Conservation (phyloP, 2,888 invertebrate genomes). For the Drosophila colorata region DNA sequence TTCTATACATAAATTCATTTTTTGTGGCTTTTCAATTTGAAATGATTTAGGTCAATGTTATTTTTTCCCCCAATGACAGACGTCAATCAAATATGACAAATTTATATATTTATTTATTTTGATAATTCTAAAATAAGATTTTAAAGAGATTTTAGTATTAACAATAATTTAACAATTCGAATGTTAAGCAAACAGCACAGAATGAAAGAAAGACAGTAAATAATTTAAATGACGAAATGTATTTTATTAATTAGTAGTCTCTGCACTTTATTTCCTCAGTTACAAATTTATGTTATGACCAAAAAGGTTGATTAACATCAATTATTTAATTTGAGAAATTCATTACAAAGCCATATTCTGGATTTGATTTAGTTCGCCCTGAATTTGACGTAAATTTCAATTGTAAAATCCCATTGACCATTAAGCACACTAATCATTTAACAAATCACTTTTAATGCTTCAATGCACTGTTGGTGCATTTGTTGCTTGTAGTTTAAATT, state of each 20-base stretch:
- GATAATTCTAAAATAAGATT: neutral
- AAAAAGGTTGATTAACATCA: neutral
- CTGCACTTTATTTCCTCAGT: no score
- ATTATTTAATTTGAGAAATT: neutral
- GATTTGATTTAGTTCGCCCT: neutral
- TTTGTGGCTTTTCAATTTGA: neutral
- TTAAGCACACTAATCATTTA: conserved; percentile 9
- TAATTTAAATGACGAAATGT: no score
- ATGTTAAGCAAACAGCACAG: neutral
- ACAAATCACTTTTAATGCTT: conserved; percentile 12
- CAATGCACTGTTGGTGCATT: neutral
- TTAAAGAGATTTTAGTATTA: neutral
- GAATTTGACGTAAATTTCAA: neutral
- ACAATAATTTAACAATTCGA: neutral
- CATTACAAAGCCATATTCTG: neutral
- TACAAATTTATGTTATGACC: neutral
- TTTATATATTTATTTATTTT: neutral
- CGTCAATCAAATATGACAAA: conserved; percentile 3
- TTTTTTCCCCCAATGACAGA: no score
- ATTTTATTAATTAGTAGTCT: neutral
- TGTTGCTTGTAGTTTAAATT: conserved; percentile 30
- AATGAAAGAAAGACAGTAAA: no score
- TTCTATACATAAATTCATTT: neutral
- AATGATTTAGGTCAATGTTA: neutral
- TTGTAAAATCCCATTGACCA: neutral